Percentiles rank a stretch among this genome's conserved stretches.
These are phyloP conservation scores for Hyperoplus immaculatus DNA, from an alignment of 2,797 vertebrate genomes.

Conservation along the genomic window DNA sequence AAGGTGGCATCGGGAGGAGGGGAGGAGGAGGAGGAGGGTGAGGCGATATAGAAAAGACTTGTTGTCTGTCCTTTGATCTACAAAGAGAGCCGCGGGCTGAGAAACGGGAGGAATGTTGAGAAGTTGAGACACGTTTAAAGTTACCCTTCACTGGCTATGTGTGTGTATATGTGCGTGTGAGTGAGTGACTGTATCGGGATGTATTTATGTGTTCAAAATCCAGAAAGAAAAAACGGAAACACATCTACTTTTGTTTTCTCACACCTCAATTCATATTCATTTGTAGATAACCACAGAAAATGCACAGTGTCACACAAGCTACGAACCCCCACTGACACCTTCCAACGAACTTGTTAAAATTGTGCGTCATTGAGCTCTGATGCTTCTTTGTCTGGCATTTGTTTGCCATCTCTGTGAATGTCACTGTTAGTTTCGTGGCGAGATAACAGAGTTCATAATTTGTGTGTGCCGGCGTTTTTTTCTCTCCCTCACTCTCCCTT, in stretches of 20 bases:
- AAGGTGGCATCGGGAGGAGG: conserved; percentile 67
- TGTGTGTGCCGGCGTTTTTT: conserved; percentile 53
- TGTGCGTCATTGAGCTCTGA: background rate
- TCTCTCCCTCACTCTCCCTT: conserved; percentile 29
- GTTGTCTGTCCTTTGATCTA: conserved; percentile 83
- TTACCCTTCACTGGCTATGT: conserved; percentile 65
- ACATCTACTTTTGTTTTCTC: background rate
- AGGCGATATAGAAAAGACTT: conserved; percentile 65
- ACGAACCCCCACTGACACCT: background rate
- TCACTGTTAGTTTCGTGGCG: conserved; percentile 7
- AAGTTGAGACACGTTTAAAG: conserved; percentile 77
- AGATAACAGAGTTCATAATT: conserved; percentile 53
- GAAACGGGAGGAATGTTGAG: conserved; percentile 79
- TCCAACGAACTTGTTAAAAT: background rate
- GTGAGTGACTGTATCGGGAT: conserved; percentile 11
- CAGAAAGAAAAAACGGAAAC: conserved; percentile 5
- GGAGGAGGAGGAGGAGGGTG: conserved; percentile 51
- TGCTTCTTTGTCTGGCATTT: background rate
- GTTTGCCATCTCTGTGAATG: background rate
- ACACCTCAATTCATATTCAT: background rate
- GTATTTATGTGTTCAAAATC: background rate
- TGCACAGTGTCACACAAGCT: background rate
- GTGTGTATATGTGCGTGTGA: conserved; percentile 1
- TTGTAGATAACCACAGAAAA: background rate
- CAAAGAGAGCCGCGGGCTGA: conserved; percentile 75